Evolutionary conservation across 1,140 invertebrate species (phyloP).

Genomic region (Leptestheria dahalacensis): DNA sequence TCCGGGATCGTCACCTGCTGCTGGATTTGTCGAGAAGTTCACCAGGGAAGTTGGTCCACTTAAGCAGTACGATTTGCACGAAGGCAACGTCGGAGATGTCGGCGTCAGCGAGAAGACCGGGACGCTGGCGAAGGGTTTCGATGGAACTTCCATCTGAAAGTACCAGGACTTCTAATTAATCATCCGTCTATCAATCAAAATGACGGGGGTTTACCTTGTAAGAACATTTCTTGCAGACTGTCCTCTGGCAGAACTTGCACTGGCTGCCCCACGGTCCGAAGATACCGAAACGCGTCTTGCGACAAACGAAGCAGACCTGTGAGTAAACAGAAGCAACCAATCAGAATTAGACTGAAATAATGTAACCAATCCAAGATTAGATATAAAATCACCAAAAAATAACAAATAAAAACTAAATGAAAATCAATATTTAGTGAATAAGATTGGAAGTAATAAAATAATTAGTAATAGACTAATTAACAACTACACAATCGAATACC

Average conservation of each 20-base stretch:
- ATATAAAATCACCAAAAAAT: background rate
- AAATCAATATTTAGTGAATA: too few relatives aligned
- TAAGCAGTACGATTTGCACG: background rate
- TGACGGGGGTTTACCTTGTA: conserved; percentile 47
- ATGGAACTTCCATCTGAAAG: background rate
- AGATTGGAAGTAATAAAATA: too few relatives aligned
- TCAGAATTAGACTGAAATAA: too few relatives aligned
- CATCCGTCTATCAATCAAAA: background rate
- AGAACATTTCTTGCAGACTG: conserved; percentile 83
- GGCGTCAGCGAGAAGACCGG: background rate
- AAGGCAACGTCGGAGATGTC: background rate
- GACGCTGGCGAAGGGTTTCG: background rate
- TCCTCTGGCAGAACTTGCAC: conserved; percentile 83
- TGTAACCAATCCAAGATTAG: background rate
- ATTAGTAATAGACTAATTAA: too few relatives aligned
- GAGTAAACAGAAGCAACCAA: conserved; percentile 15
- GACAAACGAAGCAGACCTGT: conserved; percentile 80
- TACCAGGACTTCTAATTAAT: background rate
- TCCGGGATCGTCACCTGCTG: too few relatives aligned
- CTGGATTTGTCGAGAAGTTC: too few relatives aligned
- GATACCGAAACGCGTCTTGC: conserved; percentile 75
- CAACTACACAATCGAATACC: too few relatives aligned
- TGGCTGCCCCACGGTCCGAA: conserved; percentile 86
- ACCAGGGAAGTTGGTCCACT: background rate
- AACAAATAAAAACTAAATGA: conserved; percentile 5